Conservation (phyloP, 2,888 invertebrate species). For the Liodrosophila aerea region DNA sequence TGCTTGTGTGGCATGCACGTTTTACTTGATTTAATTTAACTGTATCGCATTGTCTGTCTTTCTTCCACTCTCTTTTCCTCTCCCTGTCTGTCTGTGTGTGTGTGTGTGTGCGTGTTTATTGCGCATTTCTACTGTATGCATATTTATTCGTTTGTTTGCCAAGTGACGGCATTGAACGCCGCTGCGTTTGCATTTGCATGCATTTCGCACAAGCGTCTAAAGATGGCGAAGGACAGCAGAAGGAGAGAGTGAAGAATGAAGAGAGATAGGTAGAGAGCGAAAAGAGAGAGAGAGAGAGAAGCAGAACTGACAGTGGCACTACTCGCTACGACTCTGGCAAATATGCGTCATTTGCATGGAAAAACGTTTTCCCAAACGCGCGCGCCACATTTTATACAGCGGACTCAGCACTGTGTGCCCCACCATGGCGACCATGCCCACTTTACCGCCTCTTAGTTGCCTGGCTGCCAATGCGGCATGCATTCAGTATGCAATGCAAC, state of each 20-base stretch:
- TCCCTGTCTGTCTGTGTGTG: slow-evolving; percentile 11
- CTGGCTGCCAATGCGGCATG: slow-evolving; percentile 56
- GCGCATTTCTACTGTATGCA: slow-evolving; percentile 68
- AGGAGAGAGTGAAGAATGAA: not conserved
- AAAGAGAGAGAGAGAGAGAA: not conserved
- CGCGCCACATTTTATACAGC: slow-evolving; percentile 47
- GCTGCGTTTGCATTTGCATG: slow-evolving; percentile 71
- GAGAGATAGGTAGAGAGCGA: too few relatives aligned
- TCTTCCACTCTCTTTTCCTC: slow-evolving; percentile 3
- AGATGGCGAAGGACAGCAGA: slow-evolving; percentile 47
- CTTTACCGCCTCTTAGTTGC: slow-evolving; percentile 12
- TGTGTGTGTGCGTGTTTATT: slow-evolving; percentile 65
- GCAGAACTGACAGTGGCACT: slow-evolving; percentile 2
- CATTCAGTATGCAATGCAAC: slow-evolving; percentile 78
- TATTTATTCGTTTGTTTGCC: slow-evolving; percentile 75
- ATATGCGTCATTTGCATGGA: slow-evolving; percentile 79
- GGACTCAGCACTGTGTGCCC: slow-evolving; percentile 16
- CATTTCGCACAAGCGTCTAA: slow-evolving; percentile 71
- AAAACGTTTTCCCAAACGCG: slow-evolving; percentile 68
- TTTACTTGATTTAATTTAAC: slow-evolving; percentile 75
- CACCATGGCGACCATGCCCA: not conserved
- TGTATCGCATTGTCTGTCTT: slow-evolving; percentile 49
- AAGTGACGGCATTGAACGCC: slow-evolving; percentile 62
- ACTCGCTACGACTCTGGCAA: slow-evolving; percentile 36
- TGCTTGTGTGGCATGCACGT: slow-evolving; percentile 61